Base-by-base conservation (phyloP, 2,888 invertebrate genomes). In the Malthinus seriepunctatus region DNA sequence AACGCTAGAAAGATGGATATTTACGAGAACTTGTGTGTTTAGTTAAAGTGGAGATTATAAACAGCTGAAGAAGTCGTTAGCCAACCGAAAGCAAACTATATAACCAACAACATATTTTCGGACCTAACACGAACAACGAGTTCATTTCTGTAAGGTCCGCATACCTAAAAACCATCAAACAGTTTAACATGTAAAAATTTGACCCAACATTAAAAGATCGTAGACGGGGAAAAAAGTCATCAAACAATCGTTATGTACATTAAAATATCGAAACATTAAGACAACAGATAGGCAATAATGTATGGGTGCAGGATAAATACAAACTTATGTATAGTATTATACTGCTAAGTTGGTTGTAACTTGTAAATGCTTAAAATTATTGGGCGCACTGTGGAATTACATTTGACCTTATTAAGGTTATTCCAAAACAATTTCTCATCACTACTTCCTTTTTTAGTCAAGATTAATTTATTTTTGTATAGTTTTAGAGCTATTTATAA, bases 41-140 rank as follows among this genome's bases (percentile, higher is more conserved):
- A 23, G 23, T 23, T 23, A 23, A 23, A 23, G 5, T 23, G 23
- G 23, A 23, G 3, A 23, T 23, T 23, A 15, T 31, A 32, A 47
- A 47, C 47, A 14, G 47, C 35, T 11, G 56, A 31, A 47, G 51
- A 23, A 58, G 54, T 59, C 54, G 59, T 55, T 51, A 50, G 54
- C 59, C 59, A 51, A 50, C 50, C 3, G 5, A 23, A 23, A 23
- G 3, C 23, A 23, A 23, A 23, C 3, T 23, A 23, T 23, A 23
- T 5, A 23, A 23, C 5, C 23, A 23, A 23, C 23, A 51, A 35
- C 57, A 49, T 57, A 57, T 57, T 57, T 57, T 57, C 57, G 52
- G 57, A 52, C 39, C 57, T 52, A 57, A 52, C 52, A 52, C 57
- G 57, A 50, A 60, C 55, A 39, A 42, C 60, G 55, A 60, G 60